phyloP scores from a whole-genome alignment of 2,888 invertebrate genomes.

The Drosophila picticornis region DNA sequence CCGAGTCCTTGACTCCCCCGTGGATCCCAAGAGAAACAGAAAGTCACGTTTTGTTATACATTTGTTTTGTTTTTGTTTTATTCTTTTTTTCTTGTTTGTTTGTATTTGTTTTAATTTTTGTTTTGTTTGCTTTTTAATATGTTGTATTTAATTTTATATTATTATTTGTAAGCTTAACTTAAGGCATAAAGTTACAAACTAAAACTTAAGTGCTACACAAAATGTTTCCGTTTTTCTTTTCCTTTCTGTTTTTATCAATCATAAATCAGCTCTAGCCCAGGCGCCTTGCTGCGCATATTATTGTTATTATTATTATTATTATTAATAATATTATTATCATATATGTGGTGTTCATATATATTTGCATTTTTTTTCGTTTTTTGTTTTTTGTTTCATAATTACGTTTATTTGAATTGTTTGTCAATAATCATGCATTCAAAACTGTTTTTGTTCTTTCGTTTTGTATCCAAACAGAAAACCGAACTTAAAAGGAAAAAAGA shows the following conservation, averaged over 20 bases:
- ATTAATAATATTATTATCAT: constrained; percentile 19
- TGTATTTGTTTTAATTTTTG: constrained; percentile 55
- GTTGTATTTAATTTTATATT: constrained; percentile 73
- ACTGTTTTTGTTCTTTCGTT: constrained; percentile 18
- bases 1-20: background rate
- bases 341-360: constrained; percentile 20
- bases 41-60: constrained; percentile 64
- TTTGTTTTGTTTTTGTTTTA: constrained; percentile 61
- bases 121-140: constrained; percentile 73
- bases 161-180: constrained; percentile 83
- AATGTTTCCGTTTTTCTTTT: constrained; percentile 32
- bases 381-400: constrained; percentile 10
- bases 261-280: constrained; percentile 63
- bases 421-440: constrained; percentile 37
- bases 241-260: constrained; percentile 45
- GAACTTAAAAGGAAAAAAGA: constrained; percentile 3
- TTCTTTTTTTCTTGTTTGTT: constrained; percentile 54
- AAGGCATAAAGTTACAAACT: constrained; percentile 84
- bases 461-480: constrained; percentile 21
- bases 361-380: background rate
- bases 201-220: constrained; percentile 77
- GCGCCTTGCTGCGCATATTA: constrained; percentile 42
- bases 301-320: constrained; percentile 34
- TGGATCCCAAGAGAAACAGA: constrained; percentile 1
- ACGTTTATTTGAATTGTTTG: constrained; percentile 44